Conservation (phyloP, 2,113 vertebrate genomes). For the Grammomys surdaster region DNA sequence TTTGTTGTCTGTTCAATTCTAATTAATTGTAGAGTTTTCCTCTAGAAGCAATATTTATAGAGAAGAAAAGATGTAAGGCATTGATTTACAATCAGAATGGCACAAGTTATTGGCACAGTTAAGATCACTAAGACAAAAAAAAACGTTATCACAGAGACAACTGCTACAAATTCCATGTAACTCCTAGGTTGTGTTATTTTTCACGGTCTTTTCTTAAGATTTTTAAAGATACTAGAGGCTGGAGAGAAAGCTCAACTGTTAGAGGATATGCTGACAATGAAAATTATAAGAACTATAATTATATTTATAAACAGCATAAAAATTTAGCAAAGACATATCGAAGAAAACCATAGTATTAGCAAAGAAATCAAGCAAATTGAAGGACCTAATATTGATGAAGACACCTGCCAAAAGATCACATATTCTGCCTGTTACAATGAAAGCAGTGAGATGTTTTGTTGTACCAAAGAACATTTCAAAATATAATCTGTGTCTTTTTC, state of each 20-base stretch:
- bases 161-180: not conserved
- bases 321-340: not conserved
- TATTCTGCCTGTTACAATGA: not conserved
- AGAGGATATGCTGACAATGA: not conserved
- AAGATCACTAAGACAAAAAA: not conserved
- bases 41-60: not conserved
- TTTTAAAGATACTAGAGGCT: not conserved
- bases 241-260: not conserved
- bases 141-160: not conserved
- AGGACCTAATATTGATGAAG: not conserved
- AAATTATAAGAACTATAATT: too few relatives aligned
- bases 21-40: not conserved
- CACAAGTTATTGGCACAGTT: not conserved
- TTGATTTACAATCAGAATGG: not conserved
- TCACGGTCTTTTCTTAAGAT: not conserved
- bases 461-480: not conserved
- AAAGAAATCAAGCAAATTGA: not conserved
- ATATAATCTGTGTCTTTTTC: not conserved
- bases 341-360: not conserved
- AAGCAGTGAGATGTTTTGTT: not conserved
- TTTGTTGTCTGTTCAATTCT: not conserved
- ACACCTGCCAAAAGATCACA: not conserved
- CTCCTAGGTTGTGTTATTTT: not conserved
- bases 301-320: not conserved
- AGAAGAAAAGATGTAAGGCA: slow-evolving; percentile 1